Evolutionary conservation across 2,888 invertebrate species (phyloP).

Genomic region (Drosophila cognata): DNA sequence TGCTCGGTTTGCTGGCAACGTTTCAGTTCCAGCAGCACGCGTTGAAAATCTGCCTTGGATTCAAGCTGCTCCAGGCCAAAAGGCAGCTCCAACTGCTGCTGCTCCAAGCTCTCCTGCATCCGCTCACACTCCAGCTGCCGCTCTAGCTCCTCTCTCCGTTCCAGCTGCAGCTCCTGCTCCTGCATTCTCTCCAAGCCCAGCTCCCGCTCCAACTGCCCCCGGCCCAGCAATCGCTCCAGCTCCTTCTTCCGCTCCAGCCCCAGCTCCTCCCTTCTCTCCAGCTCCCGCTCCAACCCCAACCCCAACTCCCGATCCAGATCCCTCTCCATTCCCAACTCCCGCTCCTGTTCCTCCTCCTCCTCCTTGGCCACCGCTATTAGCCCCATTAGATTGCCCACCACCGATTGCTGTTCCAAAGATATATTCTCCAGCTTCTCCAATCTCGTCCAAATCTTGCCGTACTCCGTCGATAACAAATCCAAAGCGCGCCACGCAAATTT

Average conservation of each 20-base stretch:
- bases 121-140: background rate
- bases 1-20: background rate
- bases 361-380: slow-evolving; percentile 69
- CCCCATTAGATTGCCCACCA: slow-evolving; percentile 92
- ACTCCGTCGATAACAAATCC: slow-evolving; percentile 95
- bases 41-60: background rate
- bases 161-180: background rate
- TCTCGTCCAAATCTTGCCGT: slow-evolving; percentile 97
- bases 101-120: background rate
- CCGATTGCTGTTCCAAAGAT: slow-evolving; percentile 95
- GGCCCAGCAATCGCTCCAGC: background rate
- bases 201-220: background rate
- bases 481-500: slow-evolving; percentile 97
- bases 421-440: slow-evolving; percentile 94
- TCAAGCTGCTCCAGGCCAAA: background rate
- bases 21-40: background rate
- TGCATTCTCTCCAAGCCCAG: background rate
- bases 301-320: slow-evolving; percentile 13
- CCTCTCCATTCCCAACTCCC: slow-evolving; percentile 6
- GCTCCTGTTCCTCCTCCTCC: slow-evolving; percentile 47
- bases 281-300: background rate
- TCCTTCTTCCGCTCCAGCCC: background rate
- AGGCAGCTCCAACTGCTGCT: background rate
- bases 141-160: background rate
- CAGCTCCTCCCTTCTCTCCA: background rate